phyloP scores from a whole-genome alignment of 2,113 vertebrate genomes.

The Chaenocephalus aceratus region DNA sequence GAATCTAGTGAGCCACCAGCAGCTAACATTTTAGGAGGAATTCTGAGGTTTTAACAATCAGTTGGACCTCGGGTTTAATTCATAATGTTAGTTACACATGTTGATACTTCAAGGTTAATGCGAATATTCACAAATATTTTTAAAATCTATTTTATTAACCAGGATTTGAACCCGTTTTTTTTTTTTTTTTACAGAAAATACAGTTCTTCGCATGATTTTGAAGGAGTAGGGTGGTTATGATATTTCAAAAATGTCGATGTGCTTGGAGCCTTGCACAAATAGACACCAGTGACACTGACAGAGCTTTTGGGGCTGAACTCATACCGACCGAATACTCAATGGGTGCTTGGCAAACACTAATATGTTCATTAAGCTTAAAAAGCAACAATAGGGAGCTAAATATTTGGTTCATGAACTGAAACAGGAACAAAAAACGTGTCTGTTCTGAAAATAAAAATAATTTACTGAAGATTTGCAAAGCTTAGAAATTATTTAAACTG shows the following conservation, averaged over 20 bases:
- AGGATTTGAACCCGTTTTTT: too few relatives aligned
- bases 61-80: neutral
- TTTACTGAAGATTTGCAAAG: neutral
- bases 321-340: neutral
- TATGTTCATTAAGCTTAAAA: neutral
- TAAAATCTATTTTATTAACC: too few relatives aligned
- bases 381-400: neutral
- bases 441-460: neutral
- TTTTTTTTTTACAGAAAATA: too few relatives aligned
- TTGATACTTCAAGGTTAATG: neutral
- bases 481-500: neutral
- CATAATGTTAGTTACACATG: neutral
- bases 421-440: neutral
- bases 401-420: neutral
- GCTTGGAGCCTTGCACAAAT: neutral
- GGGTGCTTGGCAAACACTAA: neutral
- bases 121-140: neutral
- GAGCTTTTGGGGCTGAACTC: neutral
- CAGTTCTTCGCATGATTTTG: neutral
- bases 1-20: neutral
- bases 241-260: neutral
- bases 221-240: neutral
- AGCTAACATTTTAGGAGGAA: neutral
- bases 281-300: neutral
- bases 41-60: neutral